Percentiles rank a stretch among this genome's conserved stretches.
phyloP scores from a whole-genome alignment of 1,140 invertebrate species.

The Aphelinus atriplicis region DNA sequence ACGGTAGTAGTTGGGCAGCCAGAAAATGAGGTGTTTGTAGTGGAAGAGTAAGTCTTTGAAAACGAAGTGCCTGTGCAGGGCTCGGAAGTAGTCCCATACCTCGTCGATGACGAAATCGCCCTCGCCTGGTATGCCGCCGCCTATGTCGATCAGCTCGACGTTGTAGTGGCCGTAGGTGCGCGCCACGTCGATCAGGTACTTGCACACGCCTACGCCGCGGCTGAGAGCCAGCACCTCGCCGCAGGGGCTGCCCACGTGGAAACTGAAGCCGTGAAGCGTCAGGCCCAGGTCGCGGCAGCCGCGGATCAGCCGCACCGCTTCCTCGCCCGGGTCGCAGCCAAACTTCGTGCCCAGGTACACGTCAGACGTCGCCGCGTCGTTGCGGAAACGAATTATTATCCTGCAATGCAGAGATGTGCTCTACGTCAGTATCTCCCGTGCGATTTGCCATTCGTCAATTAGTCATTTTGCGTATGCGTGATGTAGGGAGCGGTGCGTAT shows the following conservation, averaged over 20 bases:
- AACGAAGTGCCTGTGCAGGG: constrained; percentile 12
- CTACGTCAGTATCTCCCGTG: too few species aligned
- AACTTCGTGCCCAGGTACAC: constrained; percentile 93
- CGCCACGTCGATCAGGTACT: constrained; percentile 76
- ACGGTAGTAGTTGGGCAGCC: constrained; percentile 33
- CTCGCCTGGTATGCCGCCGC: constrained; percentile 85
- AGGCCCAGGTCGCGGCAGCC: constrained; percentile 77
- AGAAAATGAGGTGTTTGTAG: constrained; percentile 36
- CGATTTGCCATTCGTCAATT: too few species aligned
- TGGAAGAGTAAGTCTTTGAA: constrained; percentile 36
- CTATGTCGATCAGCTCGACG: constrained; percentile 82
- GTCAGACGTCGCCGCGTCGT: constrained; percentile 81
- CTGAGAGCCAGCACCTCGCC: constrained; percentile 76
- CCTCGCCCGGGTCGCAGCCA: constrained; percentile 83
- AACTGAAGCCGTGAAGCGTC: constrained; percentile 85
- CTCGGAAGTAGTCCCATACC: constrained; percentile 60
- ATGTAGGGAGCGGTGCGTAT: too few species aligned
- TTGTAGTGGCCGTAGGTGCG: constrained; percentile 72
- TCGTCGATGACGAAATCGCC: constrained; percentile 71
- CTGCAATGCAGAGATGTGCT: constrained; percentile 58
- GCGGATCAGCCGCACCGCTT: constrained; percentile 81
- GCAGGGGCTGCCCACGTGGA: constrained; percentile 89
- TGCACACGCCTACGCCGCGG: constrained; percentile 74
- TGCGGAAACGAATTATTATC: constrained; percentile 90
- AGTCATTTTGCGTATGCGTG: too few species aligned